Evolutionary conservation across 1,140 invertebrate genomes (phyloP).

Genomic region (Heliothis subflexa): DNA sequence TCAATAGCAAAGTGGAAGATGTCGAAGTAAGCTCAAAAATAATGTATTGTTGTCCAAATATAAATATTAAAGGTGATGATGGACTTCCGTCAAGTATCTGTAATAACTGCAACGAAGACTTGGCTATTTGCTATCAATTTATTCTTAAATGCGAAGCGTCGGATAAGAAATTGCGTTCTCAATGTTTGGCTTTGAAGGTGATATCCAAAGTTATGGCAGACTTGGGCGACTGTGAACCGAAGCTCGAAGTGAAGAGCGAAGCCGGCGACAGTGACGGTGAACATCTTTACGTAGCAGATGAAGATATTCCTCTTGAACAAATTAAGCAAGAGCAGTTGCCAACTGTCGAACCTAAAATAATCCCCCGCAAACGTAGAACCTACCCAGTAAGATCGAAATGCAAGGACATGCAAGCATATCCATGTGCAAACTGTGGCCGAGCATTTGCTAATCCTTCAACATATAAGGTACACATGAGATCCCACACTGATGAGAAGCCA

Average conservation of each 20-base stretch:
- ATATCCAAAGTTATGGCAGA: conserved; percentile 44
- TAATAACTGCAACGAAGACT: conserved; percentile 60
- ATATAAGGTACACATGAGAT: conserved; percentile 69
- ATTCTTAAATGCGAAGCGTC: conserved; percentile 72
- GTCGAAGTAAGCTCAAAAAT: conserved; percentile 65
- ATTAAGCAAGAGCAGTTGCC: not conserved
- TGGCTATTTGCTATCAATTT: conserved; percentile 67
- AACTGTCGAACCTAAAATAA: not conserved
- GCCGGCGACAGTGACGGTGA: conserved; percentile 14
- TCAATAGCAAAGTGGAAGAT: conserved; percentile 52
- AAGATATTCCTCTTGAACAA: conserved; percentile 15
- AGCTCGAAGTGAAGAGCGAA: conserved; percentile 34
- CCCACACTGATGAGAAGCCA: conserved; percentile 73
- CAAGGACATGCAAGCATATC: conserved; percentile 72
- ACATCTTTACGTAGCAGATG: not conserved
- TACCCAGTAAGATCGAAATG: conserved; percentile 48
- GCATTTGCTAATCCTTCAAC: conserved; percentile 82
- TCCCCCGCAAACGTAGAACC: not conserved
- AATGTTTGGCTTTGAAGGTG: not conserved
- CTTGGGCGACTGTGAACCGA: conserved; percentile 36
- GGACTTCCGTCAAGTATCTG: conserved; percentile 68
- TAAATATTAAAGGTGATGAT: conserved; percentile 64
- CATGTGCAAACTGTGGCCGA: conserved; percentile 88
- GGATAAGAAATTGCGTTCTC: conserved; percentile 68
- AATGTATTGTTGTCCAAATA: conserved; percentile 69